Evolutionary conservation across 2,113 vertebrate species (phyloP).

Genomic region (Phoxinus phoxinus): DNA sequence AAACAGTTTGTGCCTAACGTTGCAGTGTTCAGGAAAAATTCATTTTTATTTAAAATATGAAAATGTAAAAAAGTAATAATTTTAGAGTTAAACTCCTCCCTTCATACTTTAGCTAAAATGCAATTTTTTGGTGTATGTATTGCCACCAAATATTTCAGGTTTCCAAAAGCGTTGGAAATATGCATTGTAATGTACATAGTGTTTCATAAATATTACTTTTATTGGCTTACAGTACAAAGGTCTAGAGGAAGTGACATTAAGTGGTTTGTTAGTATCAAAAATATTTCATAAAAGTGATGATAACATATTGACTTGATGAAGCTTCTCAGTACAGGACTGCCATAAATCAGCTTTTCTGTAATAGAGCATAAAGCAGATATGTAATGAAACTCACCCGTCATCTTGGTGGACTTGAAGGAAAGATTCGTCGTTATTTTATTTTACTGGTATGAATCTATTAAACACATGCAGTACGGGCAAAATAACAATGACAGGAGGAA

Average conservation of each 20-base stretch:
- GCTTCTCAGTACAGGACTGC: not conserved
- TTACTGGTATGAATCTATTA: not conserved
- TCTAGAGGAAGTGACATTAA: slow-evolving; percentile 77
- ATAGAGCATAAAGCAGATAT: not conserved
- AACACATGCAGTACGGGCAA: not conserved
- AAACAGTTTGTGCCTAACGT: not conserved
- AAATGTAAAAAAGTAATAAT: not conserved
- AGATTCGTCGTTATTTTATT: not conserved
- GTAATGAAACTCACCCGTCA: not conserved
- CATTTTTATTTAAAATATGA: not conserved
- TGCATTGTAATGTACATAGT: not conserved
- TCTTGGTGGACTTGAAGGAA: not conserved
- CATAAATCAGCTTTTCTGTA: not conserved
- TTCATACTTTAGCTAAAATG: not conserved
- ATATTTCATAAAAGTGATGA: slow-evolving; percentile 10
- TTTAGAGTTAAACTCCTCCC: not conserved
- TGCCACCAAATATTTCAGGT: not conserved
- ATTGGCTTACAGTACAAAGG: not conserved
- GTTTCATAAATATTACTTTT: not conserved
- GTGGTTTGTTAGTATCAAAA: slow-evolving; percentile 66
- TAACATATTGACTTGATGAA: not conserved
- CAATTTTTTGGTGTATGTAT: not conserved
- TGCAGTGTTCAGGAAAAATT: not conserved
- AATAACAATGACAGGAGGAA: not conserved
- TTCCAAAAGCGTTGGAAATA: not conserved